These are phyloP conservation scores for Philonicus albiceps DNA, from an alignment of 2,888 invertebrate genomes.

Conservation along the genomic window DNA sequence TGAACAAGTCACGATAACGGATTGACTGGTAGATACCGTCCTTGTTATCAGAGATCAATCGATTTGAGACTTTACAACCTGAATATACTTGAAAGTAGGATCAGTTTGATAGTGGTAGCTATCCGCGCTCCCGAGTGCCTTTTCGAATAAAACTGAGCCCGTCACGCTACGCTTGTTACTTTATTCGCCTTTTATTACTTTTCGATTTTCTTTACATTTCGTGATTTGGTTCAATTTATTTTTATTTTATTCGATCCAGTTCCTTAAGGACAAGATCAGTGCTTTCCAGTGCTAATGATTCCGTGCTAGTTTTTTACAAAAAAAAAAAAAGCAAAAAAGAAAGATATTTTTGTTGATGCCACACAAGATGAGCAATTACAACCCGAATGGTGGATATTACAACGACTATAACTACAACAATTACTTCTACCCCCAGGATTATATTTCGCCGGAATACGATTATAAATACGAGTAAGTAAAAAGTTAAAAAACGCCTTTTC, in stretches of 20 bases:
- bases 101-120: slow-evolving; percentile 7
- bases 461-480: slow-evolving; percentile 60
- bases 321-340: neutral
- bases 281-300: neutral
- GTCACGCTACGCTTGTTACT: neutral
- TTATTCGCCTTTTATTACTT: neutral
- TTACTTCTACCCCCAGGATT: slow-evolving; percentile 61
- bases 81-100: slow-evolving; percentile 14
- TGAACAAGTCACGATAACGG: slow-evolving; percentile 23
- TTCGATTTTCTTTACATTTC: neutral
- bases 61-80: slow-evolving; percentile 33
- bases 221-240: neutral
- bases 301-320: neutral
- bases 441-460: slow-evolving; percentile 60
- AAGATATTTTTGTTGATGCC: neutral
- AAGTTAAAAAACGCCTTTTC: neutral
- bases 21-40: slow-evolving; percentile 29
- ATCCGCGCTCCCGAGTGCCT: neutral
- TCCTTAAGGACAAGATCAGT: neutral
- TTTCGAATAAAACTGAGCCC: neutral
- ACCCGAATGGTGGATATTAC: slow-evolving; percentile 62
- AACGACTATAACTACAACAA: slow-evolving; percentile 59
- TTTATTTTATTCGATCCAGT: neutral
- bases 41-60: slow-evolving; percentile 33
- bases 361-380: slow-evolving; percentile 58